Evolutionary conservation across 1,140 invertebrate species (phyloP), one percentile per base, ranked within the genome.

Genomic region (Tetragnatha versicolor): DNA sequence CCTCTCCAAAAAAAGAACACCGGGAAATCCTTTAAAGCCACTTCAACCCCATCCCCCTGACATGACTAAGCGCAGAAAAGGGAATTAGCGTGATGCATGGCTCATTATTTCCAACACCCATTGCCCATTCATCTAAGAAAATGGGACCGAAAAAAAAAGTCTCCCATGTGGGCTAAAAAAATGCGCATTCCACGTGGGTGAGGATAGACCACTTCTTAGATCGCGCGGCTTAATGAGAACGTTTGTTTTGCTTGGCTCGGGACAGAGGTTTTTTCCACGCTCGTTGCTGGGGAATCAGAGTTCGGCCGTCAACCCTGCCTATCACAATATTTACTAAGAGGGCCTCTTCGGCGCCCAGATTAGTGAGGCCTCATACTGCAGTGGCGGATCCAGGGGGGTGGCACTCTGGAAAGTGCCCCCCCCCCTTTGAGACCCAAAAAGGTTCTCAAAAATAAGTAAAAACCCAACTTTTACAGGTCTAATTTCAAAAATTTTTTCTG

Each of bases 321-420:
- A 76, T 63, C 72, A 76, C 72, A 76, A 76, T 76, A 76, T 76
- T 76, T 76, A 76, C 42, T 25, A n/a, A 33, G 72, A 76, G 42
- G 72, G 72, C n/a, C 27, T 10, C 47, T 76, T 76, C n/a, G 72
- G 72, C 72, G 72, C 72, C 72, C 49, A 76, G 33, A 12, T n/a
- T 22, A 14, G 22, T 65, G 37, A 7, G 33, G 14, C 25, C 37
- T 33, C 45, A 42, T 55, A 14, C 31, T 10, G 31, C n/a, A 25
- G 25, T 12, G 9, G 14, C 14, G 25, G 69, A 73, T 60, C 58
- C 37, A 60, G 60, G 60, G 42, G 60, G 53, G 60, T n/a, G 37
- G 47, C 53, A 42, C 27, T 12, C 27, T n/a, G 66, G 29, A 49
- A 17, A 42, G 25, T 29, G 33, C 45, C 37, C 37, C 47, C 4